Evolutionary conservation across 2,113 vertebrate species (phyloP).

Genomic region (Anas platyrhynchos): DNA sequence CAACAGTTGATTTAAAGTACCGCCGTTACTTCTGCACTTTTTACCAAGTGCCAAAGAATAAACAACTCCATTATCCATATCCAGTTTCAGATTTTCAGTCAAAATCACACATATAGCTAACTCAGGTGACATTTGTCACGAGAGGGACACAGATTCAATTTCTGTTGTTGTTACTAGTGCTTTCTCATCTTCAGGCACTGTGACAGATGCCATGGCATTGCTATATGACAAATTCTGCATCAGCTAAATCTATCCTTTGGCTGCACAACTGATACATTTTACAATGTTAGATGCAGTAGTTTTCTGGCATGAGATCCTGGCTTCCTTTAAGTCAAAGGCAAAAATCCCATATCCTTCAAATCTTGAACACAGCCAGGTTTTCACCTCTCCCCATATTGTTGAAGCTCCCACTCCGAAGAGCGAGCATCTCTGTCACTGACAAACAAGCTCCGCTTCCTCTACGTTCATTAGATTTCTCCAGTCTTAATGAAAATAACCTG

Average conservation of each 20-base stretch:
- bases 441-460: neutral
- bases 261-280: neutral
- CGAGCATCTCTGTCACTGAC: neutral
- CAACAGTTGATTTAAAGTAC: constrained; percentile 27
- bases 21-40: constrained; percentile 43
- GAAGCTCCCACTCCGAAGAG: neutral
- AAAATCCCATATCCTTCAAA: neutral
- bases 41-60: constrained; percentile 28
- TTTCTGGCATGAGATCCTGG: constrained; percentile 12
- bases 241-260: constrained; percentile 30
- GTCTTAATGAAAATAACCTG: neutral
- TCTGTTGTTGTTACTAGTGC: constrained; percentile 24
- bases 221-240: neutral
- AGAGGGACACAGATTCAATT: constrained; percentile 46
- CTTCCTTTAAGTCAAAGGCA: constrained; percentile 5
- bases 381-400: neutral
- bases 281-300: neutral
- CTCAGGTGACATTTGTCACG: constrained; percentile 39
- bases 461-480: neutral
- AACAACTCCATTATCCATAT: constrained; percentile 41
- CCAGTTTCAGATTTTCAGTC: constrained; percentile 40
- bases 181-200: neutral
- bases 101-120: constrained; percentile 37
- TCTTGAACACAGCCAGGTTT: neutral
- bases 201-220: constrained; percentile 24